phyloP scores from a whole-genome alignment of 2,113 vertebrate genomes.

The Muntiacus reevesi region DNA sequence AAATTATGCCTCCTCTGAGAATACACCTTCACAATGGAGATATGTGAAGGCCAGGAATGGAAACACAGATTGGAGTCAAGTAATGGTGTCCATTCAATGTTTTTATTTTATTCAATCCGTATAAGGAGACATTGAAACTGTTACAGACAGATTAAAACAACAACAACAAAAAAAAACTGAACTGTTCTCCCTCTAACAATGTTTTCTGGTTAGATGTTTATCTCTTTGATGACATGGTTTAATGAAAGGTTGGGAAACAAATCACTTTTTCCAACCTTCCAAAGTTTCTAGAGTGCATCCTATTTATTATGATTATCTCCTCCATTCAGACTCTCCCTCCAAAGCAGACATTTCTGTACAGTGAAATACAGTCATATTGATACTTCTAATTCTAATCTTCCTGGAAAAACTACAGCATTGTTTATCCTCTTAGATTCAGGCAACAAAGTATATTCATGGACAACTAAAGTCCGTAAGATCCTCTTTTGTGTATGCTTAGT shows the following conservation, averaged over 20 bases:
- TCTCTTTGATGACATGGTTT: not conserved
- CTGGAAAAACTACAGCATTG: not conserved
- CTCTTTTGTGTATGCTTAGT: not conserved
- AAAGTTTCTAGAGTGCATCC: not conserved
- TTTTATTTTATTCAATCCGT: not conserved
- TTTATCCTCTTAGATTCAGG: not conserved
- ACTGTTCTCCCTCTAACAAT: not conserved
- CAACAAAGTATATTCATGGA: not conserved
- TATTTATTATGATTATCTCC: not conserved
- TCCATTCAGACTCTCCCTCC: not conserved
- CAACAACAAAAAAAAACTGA: not conserved
- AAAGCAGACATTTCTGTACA: not conserved
- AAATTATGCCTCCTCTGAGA: not conserved
- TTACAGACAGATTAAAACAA: not conserved
- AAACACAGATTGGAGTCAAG: not conserved
- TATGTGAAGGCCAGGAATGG: accelerated
- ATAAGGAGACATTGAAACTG: not conserved
- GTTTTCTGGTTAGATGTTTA: not conserved
- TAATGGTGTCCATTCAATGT: accelerated
- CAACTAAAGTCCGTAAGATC: not conserved
- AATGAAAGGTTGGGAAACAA: not conserved
- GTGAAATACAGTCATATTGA: not conserved
- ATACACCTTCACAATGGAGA: not conserved
- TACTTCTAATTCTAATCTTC: not conserved
- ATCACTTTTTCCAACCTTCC: not conserved